Conservation (phyloP, 2,888 invertebrate species). For the Branchipolynoe longqiensis region DNA sequence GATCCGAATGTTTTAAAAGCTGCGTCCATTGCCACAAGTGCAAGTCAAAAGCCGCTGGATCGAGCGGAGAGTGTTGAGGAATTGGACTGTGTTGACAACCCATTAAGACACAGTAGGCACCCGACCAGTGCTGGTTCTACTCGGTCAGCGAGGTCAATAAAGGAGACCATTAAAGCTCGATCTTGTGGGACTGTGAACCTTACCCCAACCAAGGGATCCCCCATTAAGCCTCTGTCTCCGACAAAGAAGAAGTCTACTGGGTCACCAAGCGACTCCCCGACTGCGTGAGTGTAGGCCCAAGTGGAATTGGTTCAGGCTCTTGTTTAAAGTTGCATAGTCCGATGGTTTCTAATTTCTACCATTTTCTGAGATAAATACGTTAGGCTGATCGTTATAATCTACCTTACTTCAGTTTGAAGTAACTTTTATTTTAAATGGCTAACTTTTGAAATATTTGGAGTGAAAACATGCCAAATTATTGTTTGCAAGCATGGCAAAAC, state of each 20-base stretch:
- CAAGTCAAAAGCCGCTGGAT: background rate
- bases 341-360: too few species aligned
- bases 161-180: constrained; percentile 42
- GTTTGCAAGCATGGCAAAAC: too few species aligned
- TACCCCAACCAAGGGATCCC: constrained; percentile 3
- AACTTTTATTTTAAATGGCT: too few species aligned
- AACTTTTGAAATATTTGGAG: too few species aligned
- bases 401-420: too few species aligned
- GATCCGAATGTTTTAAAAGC: constrained; percentile 41
- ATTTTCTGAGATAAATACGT: too few species aligned
- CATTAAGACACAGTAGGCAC: background rate
- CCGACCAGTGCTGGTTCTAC: constrained; percentile 3
- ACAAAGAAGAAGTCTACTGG: background rate
- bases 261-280: background rate
- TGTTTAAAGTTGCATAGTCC: too few species aligned
- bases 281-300: constrained; percentile 18
- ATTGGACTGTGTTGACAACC: background rate
- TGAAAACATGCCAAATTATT: too few species aligned
- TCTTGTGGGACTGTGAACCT: constrained; percentile 36
- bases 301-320: too few species aligned
- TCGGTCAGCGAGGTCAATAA: background rate
- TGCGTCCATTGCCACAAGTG: background rate
- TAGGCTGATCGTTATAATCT: too few species aligned
- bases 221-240: constrained; percentile 10
- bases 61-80: background rate